Evolutionary conservation across 2,888 invertebrate genomes (phyloP).

Genomic region (Spilosoma lubricipeda): DNA sequence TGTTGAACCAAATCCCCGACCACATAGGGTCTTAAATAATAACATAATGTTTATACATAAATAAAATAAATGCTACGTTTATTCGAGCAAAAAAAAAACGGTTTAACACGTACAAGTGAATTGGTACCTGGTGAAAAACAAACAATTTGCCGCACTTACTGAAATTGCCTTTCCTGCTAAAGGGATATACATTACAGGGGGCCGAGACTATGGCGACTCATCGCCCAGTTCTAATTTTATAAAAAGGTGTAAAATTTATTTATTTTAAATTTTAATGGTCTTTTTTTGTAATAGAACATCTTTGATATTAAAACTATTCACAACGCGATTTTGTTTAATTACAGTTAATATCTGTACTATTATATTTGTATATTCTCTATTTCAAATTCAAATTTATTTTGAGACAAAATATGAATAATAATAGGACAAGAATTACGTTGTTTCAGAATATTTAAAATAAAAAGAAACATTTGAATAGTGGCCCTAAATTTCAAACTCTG

Average conservation of each 20-base stretch:
- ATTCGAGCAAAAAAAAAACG: slow-evolving; percentile 26
- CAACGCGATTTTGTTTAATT: too few relatives aligned
- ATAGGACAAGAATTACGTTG: too few relatives aligned
- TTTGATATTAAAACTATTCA: background rate
- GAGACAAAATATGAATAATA: too few relatives aligned
- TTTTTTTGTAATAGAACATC: background rate
- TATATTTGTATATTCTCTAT: too few relatives aligned
- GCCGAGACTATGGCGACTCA: background rate
- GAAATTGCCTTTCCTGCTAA: slow-evolving; percentile 35
- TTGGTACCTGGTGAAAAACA: slow-evolving; percentile 29
- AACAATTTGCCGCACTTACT: slow-evolving; percentile 40
- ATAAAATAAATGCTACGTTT: slow-evolving; percentile 33
- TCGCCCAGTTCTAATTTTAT: background rate
- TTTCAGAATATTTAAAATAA: too few relatives aligned
- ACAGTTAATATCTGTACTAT: too few relatives aligned
- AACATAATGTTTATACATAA: slow-evolving; percentile 30
- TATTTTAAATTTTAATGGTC: background rate
- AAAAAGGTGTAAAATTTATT: background rate
- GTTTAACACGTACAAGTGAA: slow-evolving; percentile 29
- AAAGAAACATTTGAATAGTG: too few relatives aligned
- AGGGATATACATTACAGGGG: slow-evolving; percentile 9
- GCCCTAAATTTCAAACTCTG: too few relatives aligned
- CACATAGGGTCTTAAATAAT: slow-evolving; percentile 25
- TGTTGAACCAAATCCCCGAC: slow-evolving; percentile 4
- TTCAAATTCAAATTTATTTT: too few relatives aligned